Evolutionary conservation across 2,888 invertebrate species (phyloP).

Genomic region (Autographa pulchrina): DNA sequence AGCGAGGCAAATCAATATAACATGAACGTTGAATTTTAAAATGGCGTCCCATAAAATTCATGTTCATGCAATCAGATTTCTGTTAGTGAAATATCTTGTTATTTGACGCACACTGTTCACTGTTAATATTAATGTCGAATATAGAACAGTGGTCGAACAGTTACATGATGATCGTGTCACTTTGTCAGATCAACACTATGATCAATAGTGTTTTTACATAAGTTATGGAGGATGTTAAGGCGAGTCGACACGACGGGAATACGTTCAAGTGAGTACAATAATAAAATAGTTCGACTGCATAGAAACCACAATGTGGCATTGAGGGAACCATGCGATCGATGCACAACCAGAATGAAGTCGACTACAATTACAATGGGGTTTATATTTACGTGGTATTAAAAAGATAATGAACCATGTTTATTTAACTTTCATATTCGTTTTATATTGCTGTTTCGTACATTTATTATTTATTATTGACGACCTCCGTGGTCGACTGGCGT

Average conservation of each 20-base stretch:
- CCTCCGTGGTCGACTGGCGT: no score
- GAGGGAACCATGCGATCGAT: background rate
- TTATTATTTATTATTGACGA: no score
- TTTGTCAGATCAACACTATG: slow-evolving; percentile 49
- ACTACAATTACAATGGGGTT: background rate
- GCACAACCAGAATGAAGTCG: background rate
- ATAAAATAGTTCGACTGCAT: background rate
- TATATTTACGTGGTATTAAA: background rate
- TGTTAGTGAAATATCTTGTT: slow-evolving; percentile 76
- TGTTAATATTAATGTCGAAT: slow-evolving; percentile 88
- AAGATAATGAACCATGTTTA: background rate
- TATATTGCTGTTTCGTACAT: no score
- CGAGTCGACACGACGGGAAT: background rate
- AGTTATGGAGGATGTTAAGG: background rate
- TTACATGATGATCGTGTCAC: slow-evolving; percentile 59
- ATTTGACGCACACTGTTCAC: slow-evolving; percentile 76
- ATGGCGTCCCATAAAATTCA: slow-evolving; percentile 71
- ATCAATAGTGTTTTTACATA: background rate
- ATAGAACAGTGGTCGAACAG: slow-evolving; percentile 76
- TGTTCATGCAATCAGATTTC: slow-evolving; percentile 66
- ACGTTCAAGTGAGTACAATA: background rate
- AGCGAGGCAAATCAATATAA: slow-evolving; percentile 54
- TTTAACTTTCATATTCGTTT: no score
- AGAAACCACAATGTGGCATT: background rate
- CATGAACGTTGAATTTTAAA: slow-evolving; percentile 73